phyloP scores from a whole-genome alignment of 2,888 invertebrate genomes.

The Limenitis camilla region DNA sequence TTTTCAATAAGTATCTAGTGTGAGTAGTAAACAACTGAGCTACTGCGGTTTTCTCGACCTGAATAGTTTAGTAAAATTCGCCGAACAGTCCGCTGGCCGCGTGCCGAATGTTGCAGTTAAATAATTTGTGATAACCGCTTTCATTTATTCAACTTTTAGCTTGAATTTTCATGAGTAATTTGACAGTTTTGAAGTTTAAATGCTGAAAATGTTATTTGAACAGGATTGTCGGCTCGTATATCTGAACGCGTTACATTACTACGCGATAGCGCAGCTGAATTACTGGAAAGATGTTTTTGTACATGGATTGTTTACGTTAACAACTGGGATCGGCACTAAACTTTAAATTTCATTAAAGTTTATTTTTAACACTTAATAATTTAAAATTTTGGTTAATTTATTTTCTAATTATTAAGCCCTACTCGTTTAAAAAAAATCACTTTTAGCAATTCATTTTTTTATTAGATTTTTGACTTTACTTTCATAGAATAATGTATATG shows the following conservation, averaged over 20 bases:
- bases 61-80: conserved; percentile 65
- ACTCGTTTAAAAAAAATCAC: too few species aligned
- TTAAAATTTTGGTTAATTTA: too few species aligned
- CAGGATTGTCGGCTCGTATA: conserved; percentile 23
- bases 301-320: conserved; percentile 50
- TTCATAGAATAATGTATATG: not conserved
- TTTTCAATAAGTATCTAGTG: too few species aligned
- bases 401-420: too few species aligned
- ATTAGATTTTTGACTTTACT: not conserved
- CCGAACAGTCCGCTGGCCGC: conserved; percentile 56
- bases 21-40: conserved; percentile 56
- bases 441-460: too few species aligned
- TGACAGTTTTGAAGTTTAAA: conserved; percentile 38
- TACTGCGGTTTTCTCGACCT: conserved; percentile 62
- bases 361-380: not conserved
- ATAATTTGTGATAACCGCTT: conserved; percentile 67
- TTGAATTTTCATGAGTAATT: conserved; percentile 46
- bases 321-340: conserved; percentile 40
- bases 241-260: conserved; percentile 18
- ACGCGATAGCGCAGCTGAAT: conserved; percentile 21
- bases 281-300: conserved; percentile 40
- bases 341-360: conserved; percentile 22
- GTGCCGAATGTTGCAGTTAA: conserved; percentile 66
- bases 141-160: conserved; percentile 61
- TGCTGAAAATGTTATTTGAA: conserved; percentile 25